A percentile compares a stretch with the other conserved stretches of the same genome.
phyloP scores from a whole-genome alignment of 2,113 vertebrate genomes.

The Oostethus manadensis region DNA sequence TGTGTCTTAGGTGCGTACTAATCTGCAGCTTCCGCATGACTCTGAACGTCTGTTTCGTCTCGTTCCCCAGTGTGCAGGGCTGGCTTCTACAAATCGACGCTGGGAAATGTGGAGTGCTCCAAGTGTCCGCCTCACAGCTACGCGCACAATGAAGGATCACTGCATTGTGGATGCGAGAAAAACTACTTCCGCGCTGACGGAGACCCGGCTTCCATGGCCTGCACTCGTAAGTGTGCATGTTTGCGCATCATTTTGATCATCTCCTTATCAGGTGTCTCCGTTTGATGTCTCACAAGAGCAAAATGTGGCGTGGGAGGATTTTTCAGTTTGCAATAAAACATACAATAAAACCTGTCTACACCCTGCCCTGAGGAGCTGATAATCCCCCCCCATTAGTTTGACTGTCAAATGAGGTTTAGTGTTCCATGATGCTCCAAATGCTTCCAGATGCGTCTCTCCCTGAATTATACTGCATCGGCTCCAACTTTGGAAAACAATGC shows the following conservation, averaged over 20 bases:
- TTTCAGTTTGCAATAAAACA: conserved; percentile 18
- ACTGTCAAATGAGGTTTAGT: conserved; percentile 6
- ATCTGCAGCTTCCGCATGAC: conserved; percentile 29
- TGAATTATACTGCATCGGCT: neutral
- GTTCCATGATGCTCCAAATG: conserved; percentile 1
- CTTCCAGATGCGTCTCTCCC: conserved; percentile 3
- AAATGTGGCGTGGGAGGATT: neutral
- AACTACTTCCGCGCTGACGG: conserved; percentile 94
- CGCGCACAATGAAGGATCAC: conserved; percentile 83
- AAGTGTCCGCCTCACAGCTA: conserved; percentile 96
- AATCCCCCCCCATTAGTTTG: conserved; percentile 4
- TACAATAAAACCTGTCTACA: conserved; percentile 5
- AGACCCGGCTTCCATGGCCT: conserved; percentile 95
- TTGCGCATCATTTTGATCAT: neutral
- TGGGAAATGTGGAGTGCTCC: conserved; percentile 85
- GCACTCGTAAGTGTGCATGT: conserved; percentile 81
- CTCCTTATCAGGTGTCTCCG: neutral
- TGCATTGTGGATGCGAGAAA: conserved; percentile 93
- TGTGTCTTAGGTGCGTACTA: conserved; percentile 16
- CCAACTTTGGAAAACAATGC: neutral
- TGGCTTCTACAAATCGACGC: conserved; percentile 90
- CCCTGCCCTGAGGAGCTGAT: conserved; percentile 1
- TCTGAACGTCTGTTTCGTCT: conserved; percentile 46
- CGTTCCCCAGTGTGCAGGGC: conserved; percentile 80
- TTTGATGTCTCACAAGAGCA: conserved; percentile 7